Evolutionary conservation across 2,888 invertebrate genomes (phyloP).

Genomic region (Machimus atricapillus): DNA sequence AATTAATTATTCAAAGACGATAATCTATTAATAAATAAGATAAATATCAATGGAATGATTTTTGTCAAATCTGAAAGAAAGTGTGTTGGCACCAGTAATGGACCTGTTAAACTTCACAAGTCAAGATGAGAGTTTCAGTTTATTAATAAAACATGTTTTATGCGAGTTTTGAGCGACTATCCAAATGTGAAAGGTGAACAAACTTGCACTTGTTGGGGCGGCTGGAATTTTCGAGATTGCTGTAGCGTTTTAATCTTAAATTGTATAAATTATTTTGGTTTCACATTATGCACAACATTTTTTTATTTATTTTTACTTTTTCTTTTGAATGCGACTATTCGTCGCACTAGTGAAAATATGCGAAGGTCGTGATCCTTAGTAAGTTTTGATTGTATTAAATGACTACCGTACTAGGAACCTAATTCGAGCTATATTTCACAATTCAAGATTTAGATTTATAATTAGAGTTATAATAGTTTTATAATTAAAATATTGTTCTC

Average conservation of each 20-base stretch:
- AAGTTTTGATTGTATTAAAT: not conserved
- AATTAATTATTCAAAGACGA: not conserved
- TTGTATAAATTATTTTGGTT: not conserved
- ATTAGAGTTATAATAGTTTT: not conserved
- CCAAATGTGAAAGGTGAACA: conserved; percentile 21
- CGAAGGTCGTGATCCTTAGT: not conserved
- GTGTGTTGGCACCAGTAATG: not conserved
- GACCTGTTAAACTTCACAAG: not conserved
- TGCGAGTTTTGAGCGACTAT: conserved; percentile 1
- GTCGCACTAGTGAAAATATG: not conserved
- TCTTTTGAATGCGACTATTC: not conserved
- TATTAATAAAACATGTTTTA: not conserved
- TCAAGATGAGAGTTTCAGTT: not conserved
- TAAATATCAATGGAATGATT: not conserved
- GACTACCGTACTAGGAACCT: not conserved
- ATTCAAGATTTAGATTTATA: not conserved
- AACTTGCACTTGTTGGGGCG: not conserved
- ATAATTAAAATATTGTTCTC: too few relatives aligned
- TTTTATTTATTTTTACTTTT: not conserved
- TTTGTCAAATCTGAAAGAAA: not conserved
- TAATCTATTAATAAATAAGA: not conserved
- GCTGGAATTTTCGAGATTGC: conserved; percentile 11
- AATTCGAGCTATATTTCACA: too few relatives aligned
- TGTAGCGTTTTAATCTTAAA: not conserved
- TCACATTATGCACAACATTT: not conserved